Percentiles rank a stretch among this genome's conserved stretches.
phyloP scores from a whole-genome alignment of 2,888 invertebrate genomes.

The Stenodera caucasica region DNA sequence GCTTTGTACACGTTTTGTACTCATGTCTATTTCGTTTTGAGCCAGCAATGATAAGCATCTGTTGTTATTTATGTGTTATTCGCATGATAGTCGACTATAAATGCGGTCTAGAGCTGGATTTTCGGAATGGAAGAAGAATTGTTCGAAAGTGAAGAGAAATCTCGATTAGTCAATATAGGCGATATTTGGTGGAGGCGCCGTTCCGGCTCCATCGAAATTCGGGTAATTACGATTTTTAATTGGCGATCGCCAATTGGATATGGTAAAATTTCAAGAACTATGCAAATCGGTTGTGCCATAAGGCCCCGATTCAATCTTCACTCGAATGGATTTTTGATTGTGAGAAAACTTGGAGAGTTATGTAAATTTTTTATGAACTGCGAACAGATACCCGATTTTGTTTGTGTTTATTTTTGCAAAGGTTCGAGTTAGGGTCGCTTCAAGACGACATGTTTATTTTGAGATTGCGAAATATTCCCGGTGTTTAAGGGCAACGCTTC shows the following conservation, averaged over 20 bases:
- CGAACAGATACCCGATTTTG: constrained; percentile 13
- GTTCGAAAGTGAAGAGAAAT: too few relatives aligned
- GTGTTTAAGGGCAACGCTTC: too few relatives aligned
- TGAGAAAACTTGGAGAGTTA: constrained; percentile 12
- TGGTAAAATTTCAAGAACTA: background rate
- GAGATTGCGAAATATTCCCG: background rate
- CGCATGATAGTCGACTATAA: constrained; percentile 21
- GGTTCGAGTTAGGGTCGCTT: background rate
- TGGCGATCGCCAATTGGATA: background rate
- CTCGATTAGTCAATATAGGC: too few relatives aligned
- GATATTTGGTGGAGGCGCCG: background rate
- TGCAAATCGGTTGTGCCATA: too few relatives aligned
- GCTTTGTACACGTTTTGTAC: background rate
- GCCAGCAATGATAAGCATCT: constrained; percentile 22
- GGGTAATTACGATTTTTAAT: background rate
- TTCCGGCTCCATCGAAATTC: background rate
- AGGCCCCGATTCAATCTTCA: too few relatives aligned
- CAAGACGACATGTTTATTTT: background rate
- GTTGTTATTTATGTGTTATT: constrained; percentile 23
- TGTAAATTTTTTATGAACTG: constrained; percentile 28
- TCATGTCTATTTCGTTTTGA: constrained; percentile 13
- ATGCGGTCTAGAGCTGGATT: constrained; percentile 11
- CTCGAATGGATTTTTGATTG: background rate
- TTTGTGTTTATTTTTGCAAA: background rate
- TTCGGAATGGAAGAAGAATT: constrained; percentile 5